Evolutionary conservation across 2,888 invertebrate genomes (phyloP), one percentile per base, ranked within the genome.

Genomic region (Apantesis nais): DNA sequence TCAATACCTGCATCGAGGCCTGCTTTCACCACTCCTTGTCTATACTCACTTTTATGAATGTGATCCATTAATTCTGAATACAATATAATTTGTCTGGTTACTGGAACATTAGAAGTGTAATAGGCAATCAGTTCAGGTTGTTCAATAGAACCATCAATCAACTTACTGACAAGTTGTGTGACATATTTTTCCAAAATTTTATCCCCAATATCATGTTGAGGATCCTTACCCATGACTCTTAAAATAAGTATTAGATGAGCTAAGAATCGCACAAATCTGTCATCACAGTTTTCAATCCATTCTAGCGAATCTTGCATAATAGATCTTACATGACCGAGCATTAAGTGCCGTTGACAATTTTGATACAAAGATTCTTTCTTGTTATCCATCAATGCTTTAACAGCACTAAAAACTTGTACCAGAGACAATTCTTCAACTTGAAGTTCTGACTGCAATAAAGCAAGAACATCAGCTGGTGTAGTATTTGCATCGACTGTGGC

Each of bases 171-270:
- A 37, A 99, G 93, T 75, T 96, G 95, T 58, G 95, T 95, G 0
- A 97, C 97, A 88, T 96, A 98, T 78, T 97, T 96, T 83, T 98
- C 96, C 52, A 99, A 90, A 69, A 99, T 96, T 80, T 96, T 96
- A 85, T 98, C 97, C 31, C 97, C 97, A 71, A 96, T 92, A 78
- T 97, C 96, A 85, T 97, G 96, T 73, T 96, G 96, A 29, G 96
- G 96, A 70, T 96, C 96, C 82, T 97, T 97, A 0, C 98, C 98
- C 85, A 98, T 97, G 81, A 97, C 96, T 62, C 98, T 96, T 75
- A 99, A 96, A 81, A 99, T 97, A 8, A 99, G 93, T 22, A 98
- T 96, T 67, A 99, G 94, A 91, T 99, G 99, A 9, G 98, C 97
- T 78, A 98, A 94, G 84, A 99, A 98, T 78, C 99, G 94, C 44